Percentiles rank a stretch among this genome's conserved stretches.
Conservation (phyloP, 2,797 vertebrate species). For the Threskiornis aethiopicus region DNA sequence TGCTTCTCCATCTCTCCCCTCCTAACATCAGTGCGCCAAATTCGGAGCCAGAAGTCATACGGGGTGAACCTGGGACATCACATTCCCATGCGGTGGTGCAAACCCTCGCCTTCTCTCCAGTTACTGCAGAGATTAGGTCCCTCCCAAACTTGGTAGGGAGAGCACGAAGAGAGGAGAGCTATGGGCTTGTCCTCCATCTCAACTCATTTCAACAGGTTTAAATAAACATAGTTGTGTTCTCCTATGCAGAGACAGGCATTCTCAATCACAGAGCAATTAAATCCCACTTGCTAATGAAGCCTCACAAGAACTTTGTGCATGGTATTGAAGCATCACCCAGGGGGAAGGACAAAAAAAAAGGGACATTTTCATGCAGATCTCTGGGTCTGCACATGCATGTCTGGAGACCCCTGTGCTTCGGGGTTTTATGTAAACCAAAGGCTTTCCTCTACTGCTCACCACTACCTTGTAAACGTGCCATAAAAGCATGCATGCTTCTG, state of each 20-base stretch:
- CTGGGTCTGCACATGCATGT: neutral
- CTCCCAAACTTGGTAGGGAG: neutral
- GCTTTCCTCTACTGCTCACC: neutral
- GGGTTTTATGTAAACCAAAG: neutral
- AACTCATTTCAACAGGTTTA: neutral
- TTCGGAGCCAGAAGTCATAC: neutral
- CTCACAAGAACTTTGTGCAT: neutral
- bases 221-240: neutral
- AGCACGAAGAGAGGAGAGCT: neutral
- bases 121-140: neutral
- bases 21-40: accelerated
- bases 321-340: neutral
- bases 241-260: neutral
- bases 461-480: neutral
- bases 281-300: neutral
- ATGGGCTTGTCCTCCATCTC: neutral
- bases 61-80: neutral
- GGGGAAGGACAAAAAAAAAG: neutral
- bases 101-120: neutral
- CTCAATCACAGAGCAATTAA: neutral
- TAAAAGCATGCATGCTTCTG: neutral
- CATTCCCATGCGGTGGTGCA: neutral
- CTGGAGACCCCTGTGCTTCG: neutral
- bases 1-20: neutral
- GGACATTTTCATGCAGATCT: neutral